phyloP scores from a whole-genome alignment of 2,888 invertebrate species.

The Drosophila basisetae region DNA sequence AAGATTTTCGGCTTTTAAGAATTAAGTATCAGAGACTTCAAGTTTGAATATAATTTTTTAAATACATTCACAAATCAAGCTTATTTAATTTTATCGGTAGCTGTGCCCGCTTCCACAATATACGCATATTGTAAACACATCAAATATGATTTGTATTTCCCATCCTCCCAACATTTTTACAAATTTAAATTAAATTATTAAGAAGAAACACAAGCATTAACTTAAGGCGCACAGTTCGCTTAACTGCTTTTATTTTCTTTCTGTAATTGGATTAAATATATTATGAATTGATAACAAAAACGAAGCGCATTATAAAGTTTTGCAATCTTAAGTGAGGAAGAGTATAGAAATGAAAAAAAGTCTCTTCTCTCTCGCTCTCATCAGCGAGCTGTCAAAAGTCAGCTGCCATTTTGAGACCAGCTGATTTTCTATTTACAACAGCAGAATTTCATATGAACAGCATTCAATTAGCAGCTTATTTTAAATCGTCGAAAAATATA shows the following conservation, averaged over 20 bases:
- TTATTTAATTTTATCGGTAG: not conserved
- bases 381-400: slow-evolving; percentile 36
- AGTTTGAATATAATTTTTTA: not conserved
- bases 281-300: not conserved
- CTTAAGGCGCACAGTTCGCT: not conserved
- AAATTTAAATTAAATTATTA: not conserved
- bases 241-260: not conserved
- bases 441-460: not conserved
- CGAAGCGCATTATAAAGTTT: slow-evolving; percentile 4
- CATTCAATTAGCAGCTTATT: slow-evolving; percentile 31
- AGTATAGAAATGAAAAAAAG: slow-evolving; percentile 26
- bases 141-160: not conserved
- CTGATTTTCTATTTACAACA: slow-evolving; percentile 64
- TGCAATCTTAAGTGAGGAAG: not conserved
- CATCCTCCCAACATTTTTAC: not conserved
- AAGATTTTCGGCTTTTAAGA: not conserved
- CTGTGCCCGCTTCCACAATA: not conserved
- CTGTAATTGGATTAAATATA: not conserved
- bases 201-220: not conserved
- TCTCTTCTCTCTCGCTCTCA: slow-evolving; percentile 25
- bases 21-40: not conserved
- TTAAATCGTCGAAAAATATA: slow-evolving; percentile 11
- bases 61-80: not conserved
- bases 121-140: not conserved
- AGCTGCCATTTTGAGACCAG: slow-evolving; percentile 47